Conservation (phyloP, 2,113 vertebrate species). For the Anser brachyrhynchus region DNA sequence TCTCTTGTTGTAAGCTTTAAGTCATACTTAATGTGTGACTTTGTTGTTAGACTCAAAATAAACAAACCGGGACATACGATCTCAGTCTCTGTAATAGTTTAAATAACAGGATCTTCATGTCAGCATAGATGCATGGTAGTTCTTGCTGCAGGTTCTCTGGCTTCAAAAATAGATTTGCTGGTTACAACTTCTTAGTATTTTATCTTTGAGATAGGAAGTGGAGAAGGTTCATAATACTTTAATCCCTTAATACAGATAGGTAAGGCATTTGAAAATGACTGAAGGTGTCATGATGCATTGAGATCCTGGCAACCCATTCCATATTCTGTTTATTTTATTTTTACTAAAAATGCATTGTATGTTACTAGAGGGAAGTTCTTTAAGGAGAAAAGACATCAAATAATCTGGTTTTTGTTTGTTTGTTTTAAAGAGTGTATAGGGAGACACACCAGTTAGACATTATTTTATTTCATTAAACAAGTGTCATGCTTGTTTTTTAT, state of each 20-base stretch:
- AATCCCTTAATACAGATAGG: background rate
- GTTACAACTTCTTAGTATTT: background rate
- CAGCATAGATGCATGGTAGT: background rate
- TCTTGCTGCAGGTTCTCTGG: background rate
- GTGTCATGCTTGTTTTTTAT: background rate
- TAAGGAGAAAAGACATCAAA: slow-evolving; percentile 33
- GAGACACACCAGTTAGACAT: background rate
- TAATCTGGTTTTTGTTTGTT: background rate
- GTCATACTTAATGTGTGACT: background rate
- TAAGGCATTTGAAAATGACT: background rate
- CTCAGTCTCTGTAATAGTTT: background rate
- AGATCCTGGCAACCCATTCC: background rate
- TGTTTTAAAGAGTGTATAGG: background rate
- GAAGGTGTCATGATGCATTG: background rate
- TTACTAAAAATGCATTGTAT: background rate
- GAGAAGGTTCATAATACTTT: background rate
- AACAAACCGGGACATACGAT: background rate
- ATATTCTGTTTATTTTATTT: slow-evolving; percentile 36
- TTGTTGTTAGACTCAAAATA: background rate
- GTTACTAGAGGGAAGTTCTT: background rate
- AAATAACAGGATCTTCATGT: background rate
- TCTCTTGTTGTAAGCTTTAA: background rate
- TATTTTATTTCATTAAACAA: slow-evolving; percentile 29
- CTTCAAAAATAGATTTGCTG: slow-evolving; percentile 3
- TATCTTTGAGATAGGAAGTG: background rate